These are phyloP conservation scores for Digitonthophagus gazella DNA, from an alignment of 2,888 invertebrate genomes.

Conservation along the genomic window DNA sequence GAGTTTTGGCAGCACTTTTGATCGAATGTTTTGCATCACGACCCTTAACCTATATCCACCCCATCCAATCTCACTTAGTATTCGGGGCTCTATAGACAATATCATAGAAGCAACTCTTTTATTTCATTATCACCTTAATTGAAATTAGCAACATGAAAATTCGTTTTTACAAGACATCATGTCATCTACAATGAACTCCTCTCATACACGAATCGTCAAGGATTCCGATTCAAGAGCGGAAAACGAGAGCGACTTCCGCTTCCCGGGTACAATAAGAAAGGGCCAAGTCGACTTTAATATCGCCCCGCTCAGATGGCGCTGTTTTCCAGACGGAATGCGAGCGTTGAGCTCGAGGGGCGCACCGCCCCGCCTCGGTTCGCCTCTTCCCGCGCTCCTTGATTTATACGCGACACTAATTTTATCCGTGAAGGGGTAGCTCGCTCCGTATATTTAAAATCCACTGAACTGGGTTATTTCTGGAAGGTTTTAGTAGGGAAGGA, in stretches of 20 bases:
- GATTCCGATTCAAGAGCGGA: not conserved
- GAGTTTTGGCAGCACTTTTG: not conserved
- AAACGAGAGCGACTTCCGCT: not conserved
- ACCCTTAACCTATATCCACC: not conserved
- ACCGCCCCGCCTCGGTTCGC: not conserved
- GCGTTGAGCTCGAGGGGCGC: not conserved
- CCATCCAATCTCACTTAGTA: too few species aligned
- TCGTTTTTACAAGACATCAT: too few species aligned
- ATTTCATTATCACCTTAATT: too few species aligned
- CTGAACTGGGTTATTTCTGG: conserved; percentile 27
- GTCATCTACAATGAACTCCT: too few species aligned
- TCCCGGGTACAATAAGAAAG: not conserved
- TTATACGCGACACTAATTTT: conserved; percentile 28
- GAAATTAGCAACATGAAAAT: too few species aligned
- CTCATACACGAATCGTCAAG: too few species aligned
- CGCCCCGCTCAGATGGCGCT: not conserved
- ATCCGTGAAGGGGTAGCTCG: conserved; percentile 26
- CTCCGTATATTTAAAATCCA: conserved; percentile 27
- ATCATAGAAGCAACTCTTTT: too few species aligned
- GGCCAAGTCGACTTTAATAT: not conserved
- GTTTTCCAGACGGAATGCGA: not conserved
- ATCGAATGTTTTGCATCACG: not conserved
- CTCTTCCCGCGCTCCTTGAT: conserved; percentile 17
- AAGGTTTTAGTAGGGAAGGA: not conserved
- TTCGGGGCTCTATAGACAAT: too few species aligned